phyloP scores from a whole-genome alignment of 2,888 invertebrate genomes.

The Tinea semifulvella region DNA sequence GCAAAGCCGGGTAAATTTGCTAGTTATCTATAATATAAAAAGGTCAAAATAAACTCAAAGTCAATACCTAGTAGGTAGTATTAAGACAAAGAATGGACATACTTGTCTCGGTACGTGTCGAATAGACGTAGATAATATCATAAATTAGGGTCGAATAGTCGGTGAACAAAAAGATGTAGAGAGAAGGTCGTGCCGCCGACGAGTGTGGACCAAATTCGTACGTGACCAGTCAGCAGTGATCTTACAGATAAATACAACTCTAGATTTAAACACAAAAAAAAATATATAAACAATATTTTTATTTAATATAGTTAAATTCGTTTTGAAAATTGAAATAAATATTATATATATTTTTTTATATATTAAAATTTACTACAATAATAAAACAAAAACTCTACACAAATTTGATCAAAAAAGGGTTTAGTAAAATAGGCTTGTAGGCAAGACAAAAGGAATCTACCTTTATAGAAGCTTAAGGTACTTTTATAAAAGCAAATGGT shows the following conservation, averaged over 20 bases:
- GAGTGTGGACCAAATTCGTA: constrained; percentile 14
- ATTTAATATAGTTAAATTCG: no score
- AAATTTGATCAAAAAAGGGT: no score
- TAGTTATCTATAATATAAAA: not conserved
- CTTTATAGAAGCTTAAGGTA: no score
- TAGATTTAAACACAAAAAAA: not conserved
- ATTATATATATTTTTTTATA: no score
- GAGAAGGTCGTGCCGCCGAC: constrained; percentile 5
- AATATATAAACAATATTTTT: no score
- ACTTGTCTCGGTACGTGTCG: constrained; percentile 2
- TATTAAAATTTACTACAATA: no score
- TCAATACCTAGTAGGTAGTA: not conserved
- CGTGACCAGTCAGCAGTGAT: constrained; percentile 15
- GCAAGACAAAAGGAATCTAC: no score
- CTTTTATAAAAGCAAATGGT: no score
- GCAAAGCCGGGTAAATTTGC: no score
- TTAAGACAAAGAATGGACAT: not conserved
- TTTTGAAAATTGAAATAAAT: no score
- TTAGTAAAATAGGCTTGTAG: no score
- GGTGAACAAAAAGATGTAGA: constrained; percentile 10
- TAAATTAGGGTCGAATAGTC: constrained; percentile 13
- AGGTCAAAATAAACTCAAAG: constrained; percentile 6
- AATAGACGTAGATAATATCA: constrained; percentile 13
- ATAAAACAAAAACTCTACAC: no score
- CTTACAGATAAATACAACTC: not conserved